Percentiles rank a stretch among this genome's conserved stretches.
Conservation (phyloP, 2,888 invertebrate genomes). For the Torymus tubicola region DNA sequence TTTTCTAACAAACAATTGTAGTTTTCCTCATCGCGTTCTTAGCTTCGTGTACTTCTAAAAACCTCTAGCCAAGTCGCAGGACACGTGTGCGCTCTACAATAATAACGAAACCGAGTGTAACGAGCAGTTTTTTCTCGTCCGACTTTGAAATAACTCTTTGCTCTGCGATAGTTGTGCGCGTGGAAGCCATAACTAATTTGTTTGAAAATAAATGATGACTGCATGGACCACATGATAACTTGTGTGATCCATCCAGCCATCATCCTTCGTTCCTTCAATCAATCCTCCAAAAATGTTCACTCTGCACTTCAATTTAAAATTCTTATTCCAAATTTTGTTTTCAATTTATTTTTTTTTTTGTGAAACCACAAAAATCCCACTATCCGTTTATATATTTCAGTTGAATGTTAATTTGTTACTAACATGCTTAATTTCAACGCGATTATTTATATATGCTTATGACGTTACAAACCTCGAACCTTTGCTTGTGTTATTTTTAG, state of each 20-base stretch:
- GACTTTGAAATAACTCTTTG: slow-evolving; percentile 75
- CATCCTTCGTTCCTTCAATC: slow-evolving; percentile 40
- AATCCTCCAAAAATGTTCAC: slow-evolving; percentile 43
- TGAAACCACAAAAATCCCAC: not conserved
- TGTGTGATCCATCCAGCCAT: slow-evolving; percentile 70
- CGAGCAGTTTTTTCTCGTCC: slow-evolving; percentile 7
- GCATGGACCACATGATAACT: slow-evolving; percentile 67
- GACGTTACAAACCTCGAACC: slow-evolving; percentile 23
- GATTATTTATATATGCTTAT: slow-evolving; percentile 31
- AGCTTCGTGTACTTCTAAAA: slow-evolving; percentile 49
- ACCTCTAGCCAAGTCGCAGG: slow-evolving; percentile 25
- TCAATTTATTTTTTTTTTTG: slow-evolving; percentile 21
- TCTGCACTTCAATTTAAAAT: slow-evolving; percentile 35
- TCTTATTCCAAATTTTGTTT: slow-evolving; percentile 24
- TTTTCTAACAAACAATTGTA: not conserved
- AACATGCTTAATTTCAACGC: slow-evolving; percentile 36
- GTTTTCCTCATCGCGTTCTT: slow-evolving; percentile 35
- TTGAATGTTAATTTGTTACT: slow-evolving; percentile 35
- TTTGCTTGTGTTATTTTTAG: slow-evolving; percentile 47
- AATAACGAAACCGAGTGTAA: slow-evolving; percentile 23
- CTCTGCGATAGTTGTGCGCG: slow-evolving; percentile 76
- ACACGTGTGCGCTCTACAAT: slow-evolving; percentile 43
- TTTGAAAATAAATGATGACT: slow-evolving; percentile 60
- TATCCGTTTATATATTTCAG: slow-evolving; percentile 21
- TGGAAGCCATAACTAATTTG: slow-evolving; percentile 72